Base-by-base conservation (phyloP, 1,140 invertebrate genomes). In the Drosophila parvula region DNA sequence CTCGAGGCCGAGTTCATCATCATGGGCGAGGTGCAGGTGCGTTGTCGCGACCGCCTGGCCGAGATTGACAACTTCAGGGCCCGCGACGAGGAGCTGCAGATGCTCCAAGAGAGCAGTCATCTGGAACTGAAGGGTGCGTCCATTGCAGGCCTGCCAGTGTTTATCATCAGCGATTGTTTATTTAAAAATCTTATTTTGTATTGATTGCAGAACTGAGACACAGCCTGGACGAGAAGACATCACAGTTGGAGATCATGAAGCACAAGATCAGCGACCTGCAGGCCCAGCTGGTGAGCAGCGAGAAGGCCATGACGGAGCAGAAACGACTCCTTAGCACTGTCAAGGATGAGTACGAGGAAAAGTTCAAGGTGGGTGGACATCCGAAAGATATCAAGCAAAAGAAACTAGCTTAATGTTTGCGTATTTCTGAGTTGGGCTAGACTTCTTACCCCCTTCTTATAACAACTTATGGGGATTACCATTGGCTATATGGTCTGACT, bases 341-440 rank as follows among this genome's bases (percentile, higher is more conserved):
- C 8, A 94, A 93, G 70, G 93, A 94, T 76, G 94, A 94, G 82
- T 94, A 93, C 61, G 85, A 93, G 47, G 93, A 93, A 79, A 89
- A 92, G 81, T 90, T 94, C 32, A 93, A 93, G 90, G 93, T 94
- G 73, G 50, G 69, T 36, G 9, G 6, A 16, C 9, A 18, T 14
- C 1, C 34, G 12, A 44, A 44, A 18, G 16, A 16, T 16, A 5
- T 41, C 6, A 8, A 9, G 9, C 3, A 18, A 16, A 18, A 18
- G 34, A 9, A 11, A 2, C 22, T 22, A 36, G 34, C 30, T 22
- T 22, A 22, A 22, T 22, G 22, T 3, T 22, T 22, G 22, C 22
- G 22, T 22, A 22, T 22, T 22, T 44, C 6, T 18, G 2, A 14
- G 22, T 27, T 14, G 0, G 14, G 22, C 11, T 22, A 22, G 22